Conservation (phyloP, 2,113 vertebrate species). For the Macroglossus sobrinus region DNA sequence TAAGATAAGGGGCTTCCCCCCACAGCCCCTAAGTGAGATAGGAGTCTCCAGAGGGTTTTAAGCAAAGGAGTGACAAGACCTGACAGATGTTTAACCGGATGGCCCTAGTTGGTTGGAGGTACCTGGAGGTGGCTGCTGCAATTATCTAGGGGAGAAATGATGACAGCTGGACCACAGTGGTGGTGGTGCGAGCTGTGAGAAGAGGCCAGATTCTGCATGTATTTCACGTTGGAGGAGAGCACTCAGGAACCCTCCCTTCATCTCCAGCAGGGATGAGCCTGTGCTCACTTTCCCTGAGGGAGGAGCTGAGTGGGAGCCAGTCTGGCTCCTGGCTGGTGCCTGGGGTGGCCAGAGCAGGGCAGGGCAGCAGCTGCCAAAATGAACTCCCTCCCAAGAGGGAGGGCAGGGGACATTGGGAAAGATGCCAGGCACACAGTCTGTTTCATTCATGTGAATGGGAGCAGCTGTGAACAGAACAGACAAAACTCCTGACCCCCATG, state of each 20-base stretch:
- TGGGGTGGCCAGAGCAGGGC: not conserved
- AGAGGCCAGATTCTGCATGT: not conserved
- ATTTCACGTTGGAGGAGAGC: not conserved
- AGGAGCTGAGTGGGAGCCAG: not conserved
- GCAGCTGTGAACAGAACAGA: not conserved
- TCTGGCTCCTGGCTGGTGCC: not conserved
- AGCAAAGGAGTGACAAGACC: not conserved
- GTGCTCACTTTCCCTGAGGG: rapidly evolving
- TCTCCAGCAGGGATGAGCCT: not conserved
- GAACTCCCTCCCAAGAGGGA: not conserved
- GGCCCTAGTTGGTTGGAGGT: not conserved
- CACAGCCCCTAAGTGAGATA: not conserved
- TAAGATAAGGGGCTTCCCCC: not conserved
- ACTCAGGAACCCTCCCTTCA: rapidly evolving
- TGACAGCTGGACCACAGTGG: not conserved
- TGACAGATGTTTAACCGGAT: not conserved
- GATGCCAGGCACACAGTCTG: not conserved
- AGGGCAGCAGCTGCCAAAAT: not conserved
- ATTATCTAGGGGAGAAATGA: rapidly evolving
- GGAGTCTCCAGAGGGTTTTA: not conserved
- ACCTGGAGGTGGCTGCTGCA: not conserved
- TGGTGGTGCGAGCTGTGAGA: not conserved
- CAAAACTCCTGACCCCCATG: not conserved
- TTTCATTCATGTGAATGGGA: not conserved
- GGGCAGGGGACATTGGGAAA: not conserved